A percentile compares a stretch with the other conserved stretches of the same genome.
These are phyloP conservation scores for Pteria penguin DNA, from an alignment of 2,888 invertebrate genomes.

Conservation along the genomic window DNA sequence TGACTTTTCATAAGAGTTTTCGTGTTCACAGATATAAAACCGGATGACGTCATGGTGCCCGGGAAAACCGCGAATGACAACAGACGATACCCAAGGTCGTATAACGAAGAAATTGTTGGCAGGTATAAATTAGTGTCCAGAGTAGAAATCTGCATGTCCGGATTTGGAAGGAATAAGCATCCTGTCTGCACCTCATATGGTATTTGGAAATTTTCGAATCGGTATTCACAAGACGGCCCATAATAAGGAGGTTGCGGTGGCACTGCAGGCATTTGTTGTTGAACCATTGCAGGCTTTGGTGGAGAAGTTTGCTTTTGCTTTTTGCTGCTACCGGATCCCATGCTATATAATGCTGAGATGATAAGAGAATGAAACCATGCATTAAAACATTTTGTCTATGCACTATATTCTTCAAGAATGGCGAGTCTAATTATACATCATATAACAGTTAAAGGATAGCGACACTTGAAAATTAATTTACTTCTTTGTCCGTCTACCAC, in stretches of 20 bases:
- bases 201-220: conserved; percentile 58
- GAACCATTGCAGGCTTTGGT: neutral
- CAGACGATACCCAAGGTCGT: conserved; percentile 53
- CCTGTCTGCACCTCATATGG: conserved; percentile 41
- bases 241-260: conserved; percentile 60
- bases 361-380: no score
- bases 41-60: conserved; percentile 40
- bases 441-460: no score
- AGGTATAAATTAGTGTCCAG: conserved; percentile 19
- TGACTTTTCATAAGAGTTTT: conserved; percentile 53
- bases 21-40: conserved; percentile 43
- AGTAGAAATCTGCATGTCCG: conserved; percentile 18
- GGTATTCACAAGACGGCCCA: conserved; percentile 59
- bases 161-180: conserved; percentile 30
- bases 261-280: neutral
- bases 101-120: conserved; percentile 47
- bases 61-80: conserved; percentile 56
- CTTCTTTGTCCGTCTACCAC: no score
- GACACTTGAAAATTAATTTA: no score
- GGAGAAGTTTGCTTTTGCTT: neutral
- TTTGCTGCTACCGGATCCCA: conserved; percentile 20
- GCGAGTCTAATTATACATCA: no score
- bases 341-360: neutral
- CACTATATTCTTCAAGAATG: no score
- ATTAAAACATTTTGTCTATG: no score